Base-by-base conservation (phyloP, 2,888 invertebrate genomes). In the Boloria selene region DNA sequence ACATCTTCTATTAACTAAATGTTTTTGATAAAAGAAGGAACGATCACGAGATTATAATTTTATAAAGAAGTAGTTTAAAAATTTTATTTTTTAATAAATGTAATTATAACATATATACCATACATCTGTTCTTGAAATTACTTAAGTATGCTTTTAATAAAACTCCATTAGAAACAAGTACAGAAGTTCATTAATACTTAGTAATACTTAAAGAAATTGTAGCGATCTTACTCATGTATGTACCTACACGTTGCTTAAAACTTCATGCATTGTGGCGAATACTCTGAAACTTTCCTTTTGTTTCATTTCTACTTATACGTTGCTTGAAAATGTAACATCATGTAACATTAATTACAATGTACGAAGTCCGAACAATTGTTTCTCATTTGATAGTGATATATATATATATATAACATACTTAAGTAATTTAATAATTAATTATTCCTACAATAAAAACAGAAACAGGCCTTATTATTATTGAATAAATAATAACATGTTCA, bases 161-260 rank as follows among this genome's bases (percentile, higher is more conserved):
- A 63, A 61, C 50, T 51, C 61, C 13, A 47, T 61, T 54, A 55
- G n/a, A 61, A 61, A 49, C 47, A 52, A 60, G 49, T 55, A 47
- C 16, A 49, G 42, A 54, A 60, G 44, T 64, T 60, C 67, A 67
- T 72, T 69, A 72, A 69, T 69, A 70, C 59, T 64, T 66, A 70
- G 66, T 66, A 66, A 55, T 61, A 61, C 62, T 67, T 65, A 62
- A 67, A 67, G 61, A 66, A 64, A 65, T 50, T 55, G 67, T 49
- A 53, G 52, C 59, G 44, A 72, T 70, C 69, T 71, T 67, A 54
- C 64, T 70, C 59, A 44, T 65, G 58, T 49, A 31, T 31, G 31
- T 31, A 31, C 31, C 31, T 31, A 64, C 74, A 77, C 73, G 69
- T 70, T 70, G 69, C 72, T 70, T 62, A 66, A 71, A 68, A 70